A percentile compares a stretch with the other conserved stretches of the same genome.
Conservation (phyloP, 1,140 invertebrate genomes). For the Zaprionus kolodkinae region DNA sequence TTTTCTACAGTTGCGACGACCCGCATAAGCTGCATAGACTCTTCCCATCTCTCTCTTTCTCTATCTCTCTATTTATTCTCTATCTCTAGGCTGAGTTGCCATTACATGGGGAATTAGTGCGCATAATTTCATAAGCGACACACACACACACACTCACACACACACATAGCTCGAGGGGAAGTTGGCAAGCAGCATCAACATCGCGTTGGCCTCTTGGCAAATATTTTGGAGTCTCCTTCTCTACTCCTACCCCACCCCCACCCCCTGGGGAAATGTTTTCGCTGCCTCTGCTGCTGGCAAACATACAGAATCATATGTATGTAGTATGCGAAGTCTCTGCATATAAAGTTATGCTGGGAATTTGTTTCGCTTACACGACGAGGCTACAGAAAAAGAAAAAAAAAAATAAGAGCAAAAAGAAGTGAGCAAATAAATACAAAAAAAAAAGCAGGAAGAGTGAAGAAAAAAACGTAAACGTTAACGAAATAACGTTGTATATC, state of each 20-base stretch:
- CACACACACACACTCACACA: conserved; percentile 28
- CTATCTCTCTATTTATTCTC: conserved; percentile 7
- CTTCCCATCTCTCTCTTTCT: background rate
- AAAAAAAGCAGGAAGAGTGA: conserved; percentile 8
- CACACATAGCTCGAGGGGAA: conserved; percentile 15
- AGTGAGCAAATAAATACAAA: conserved; percentile 34
- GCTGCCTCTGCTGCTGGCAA: conserved; percentile 36
- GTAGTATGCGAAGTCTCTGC: conserved; percentile 39
- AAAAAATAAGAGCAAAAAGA: too few relatives aligned
- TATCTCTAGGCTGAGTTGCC: conserved; percentile 52
- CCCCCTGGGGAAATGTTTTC: conserved; percentile 58
- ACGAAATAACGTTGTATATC: conserved; percentile 53
- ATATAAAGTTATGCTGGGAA: conserved; percentile 75
- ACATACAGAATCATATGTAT: conserved; percentile 58
- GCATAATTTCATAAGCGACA: conserved; percentile 77
- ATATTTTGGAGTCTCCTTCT: conserved; percentile 57
- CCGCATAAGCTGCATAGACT: conserved; percentile 45
- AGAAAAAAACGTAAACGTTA: background rate
- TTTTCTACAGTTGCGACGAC: conserved; percentile 51
- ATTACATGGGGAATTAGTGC: conserved; percentile 80
- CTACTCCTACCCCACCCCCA: too few relatives aligned
- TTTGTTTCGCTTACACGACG: conserved; percentile 46
- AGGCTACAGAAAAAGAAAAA: conserved; percentile 3
- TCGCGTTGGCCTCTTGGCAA: conserved; percentile 70
- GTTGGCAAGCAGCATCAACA: conserved; percentile 44